Conservation (phyloP, 92 coral and sea anemone species). For the Actinostola sp. region DNA sequence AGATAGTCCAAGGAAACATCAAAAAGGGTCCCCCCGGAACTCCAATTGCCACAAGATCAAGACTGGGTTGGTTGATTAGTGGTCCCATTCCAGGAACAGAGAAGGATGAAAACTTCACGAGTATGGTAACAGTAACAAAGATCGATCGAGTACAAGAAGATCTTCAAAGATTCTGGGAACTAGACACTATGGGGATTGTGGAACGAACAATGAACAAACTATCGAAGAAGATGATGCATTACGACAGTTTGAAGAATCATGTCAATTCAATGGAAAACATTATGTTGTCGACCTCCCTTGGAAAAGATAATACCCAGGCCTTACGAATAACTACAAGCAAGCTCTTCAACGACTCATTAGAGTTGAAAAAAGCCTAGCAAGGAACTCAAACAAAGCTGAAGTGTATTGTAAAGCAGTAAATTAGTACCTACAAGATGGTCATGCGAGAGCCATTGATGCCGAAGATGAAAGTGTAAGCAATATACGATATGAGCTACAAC, state of each 20-base stretch:
- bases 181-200: too few relatives aligned
- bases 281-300: slow-evolving; percentile 44
- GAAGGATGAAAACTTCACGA: not conserved
- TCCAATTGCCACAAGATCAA: too few relatives aligned
- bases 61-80: slow-evolving; percentile 27
- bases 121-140: slow-evolving; percentile 10
- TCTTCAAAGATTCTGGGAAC: too few relatives aligned
- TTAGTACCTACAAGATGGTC: slow-evolving; percentile 15
- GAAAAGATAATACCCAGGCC: slow-evolving; percentile 12
- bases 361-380: slow-evolving; percentile 41
- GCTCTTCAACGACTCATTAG: slow-evolving; percentile 32
- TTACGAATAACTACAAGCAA: slow-evolving; percentile 15
- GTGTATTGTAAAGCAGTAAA: slow-evolving; percentile 32
- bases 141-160: too few relatives aligned
- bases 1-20: slow-evolving; percentile 9
- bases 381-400: slow-evolving; percentile 30
- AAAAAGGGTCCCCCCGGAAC: too few relatives aligned
- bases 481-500: slow-evolving; percentile 40
- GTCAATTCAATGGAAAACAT: slow-evolving; percentile 29
- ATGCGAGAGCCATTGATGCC: slow-evolving; percentile 1
- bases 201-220: too few relatives aligned
- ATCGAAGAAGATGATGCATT: slow-evolving; percentile 24
- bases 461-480: slow-evolving; percentile 1
- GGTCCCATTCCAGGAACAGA: slow-evolving; percentile 19
- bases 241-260: slow-evolving; percentile 12